phyloP scores from a whole-genome alignment of 2,797 vertebrate species.

The Paramormyrops hopkinsi region DNA sequence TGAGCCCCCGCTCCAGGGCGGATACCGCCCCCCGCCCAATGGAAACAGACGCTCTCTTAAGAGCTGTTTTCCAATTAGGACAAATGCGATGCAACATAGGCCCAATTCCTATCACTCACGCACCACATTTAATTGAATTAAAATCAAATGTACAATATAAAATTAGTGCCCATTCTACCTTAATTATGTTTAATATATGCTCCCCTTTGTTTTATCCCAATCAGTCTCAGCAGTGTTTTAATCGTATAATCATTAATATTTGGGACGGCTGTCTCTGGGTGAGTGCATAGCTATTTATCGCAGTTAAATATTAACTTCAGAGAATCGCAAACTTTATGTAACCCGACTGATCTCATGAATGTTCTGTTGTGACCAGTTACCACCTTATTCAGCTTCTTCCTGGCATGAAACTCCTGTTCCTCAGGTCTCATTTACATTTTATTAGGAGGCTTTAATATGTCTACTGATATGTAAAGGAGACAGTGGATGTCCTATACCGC shows the following conservation, averaged over 20 bases:
- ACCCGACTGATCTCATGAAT: neutral
- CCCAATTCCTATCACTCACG: neutral
- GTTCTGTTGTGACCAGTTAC: neutral
- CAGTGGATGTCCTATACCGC: neutral
- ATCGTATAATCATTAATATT: neutral
- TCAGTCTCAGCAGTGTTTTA: neutral
- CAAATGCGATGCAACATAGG: neutral
- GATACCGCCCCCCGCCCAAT: neutral
- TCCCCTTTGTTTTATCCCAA: neutral
- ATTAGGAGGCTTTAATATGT: neutral
- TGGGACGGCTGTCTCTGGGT: neutral
- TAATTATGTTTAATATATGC: constrained; percentile 13
- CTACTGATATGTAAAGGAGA: neutral
- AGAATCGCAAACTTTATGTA: neutral
- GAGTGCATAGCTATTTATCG: neutral
- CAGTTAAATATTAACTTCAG: neutral
- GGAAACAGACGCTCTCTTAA: neutral
- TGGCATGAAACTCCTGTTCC: neutral
- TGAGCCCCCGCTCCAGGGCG: neutral
- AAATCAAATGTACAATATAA: neutral
- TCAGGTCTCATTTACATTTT: neutral
- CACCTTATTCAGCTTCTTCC: neutral
- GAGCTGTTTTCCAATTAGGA: neutral
- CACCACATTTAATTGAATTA: neutral
- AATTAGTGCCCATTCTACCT: constrained; percentile 31